Evolutionary conservation across 2,888 invertebrate species (phyloP), one percentile per base, ranked within the genome.

Genomic region (Drosophila ezoana): DNA sequence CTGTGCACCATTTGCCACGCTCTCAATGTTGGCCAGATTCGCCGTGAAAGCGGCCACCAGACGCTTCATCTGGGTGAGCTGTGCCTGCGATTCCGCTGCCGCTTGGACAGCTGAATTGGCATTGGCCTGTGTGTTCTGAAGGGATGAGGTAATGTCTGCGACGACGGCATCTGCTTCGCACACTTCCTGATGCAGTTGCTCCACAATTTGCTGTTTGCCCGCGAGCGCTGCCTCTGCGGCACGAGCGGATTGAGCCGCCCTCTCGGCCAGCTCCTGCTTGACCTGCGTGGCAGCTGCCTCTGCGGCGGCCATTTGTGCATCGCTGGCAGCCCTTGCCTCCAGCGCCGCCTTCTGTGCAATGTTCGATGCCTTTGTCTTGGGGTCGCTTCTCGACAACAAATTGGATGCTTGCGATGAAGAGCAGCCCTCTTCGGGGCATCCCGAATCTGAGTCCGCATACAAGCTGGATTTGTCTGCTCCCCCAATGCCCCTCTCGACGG

Each of bases 271-370:
- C 91, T 95, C 95, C 0, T 94, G 93, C 91, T 96, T 95, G 2
- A 95, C 95, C 93, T 96, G 95, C 3, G 95, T 95, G 0, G 95
- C 94, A 81, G 95, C 94, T 77, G 95, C 95, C 0, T 95, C 95
- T 20, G 95, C 95, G 33, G 95, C 94, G 0, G 95, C 95, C 2
- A 95, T 95, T 84, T 95, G 95, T 0, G 96, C 95, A 89, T 95
- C 95, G 47, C 95, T 95, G 0, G 96, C 96, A 0, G 95, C 96
- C 33, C 89, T 81, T 0, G 96, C 95, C 89, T 95, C 95, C 65
- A 95, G 95, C 0, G 96, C 96, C 0, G 96, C 96, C 80, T 95
- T 95, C 87, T 95, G 94, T 0, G 96, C 96, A 82, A 96, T 95
- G 86, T 93, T 95, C 0, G 94, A 93, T 0, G 95, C 94, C 79